phyloP scores from a whole-genome alignment of 2,113 vertebrate species.

The Crotalus viridis region DNA sequence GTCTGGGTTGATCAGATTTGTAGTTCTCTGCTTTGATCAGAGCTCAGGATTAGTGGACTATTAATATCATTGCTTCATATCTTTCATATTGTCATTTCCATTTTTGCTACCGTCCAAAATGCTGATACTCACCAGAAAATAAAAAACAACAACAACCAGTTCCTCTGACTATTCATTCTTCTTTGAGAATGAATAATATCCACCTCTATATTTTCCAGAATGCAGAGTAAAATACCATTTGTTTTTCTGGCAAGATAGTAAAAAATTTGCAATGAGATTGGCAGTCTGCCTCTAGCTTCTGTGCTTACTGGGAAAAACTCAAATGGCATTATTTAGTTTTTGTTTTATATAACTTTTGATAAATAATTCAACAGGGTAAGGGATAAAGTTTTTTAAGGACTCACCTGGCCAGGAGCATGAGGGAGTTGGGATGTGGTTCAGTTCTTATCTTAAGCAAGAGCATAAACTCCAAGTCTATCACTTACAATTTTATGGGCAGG shows the following conservation, averaged over 20 bases:
- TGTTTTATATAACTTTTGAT: slow-evolving; percentile 76
- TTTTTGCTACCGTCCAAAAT: not conserved
- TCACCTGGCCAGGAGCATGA: slow-evolving; percentile 37
- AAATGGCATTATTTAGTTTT: slow-evolving; percentile 84
- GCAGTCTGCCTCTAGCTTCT: slow-evolving; percentile 54
- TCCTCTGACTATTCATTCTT: slow-evolving; percentile 12
- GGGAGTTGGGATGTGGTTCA: slow-evolving; percentile 55
- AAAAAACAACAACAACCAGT: not conserved
- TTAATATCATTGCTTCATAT: not conserved
- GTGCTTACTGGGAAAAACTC: slow-evolving; percentile 64
- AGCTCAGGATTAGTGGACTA: not conserved
- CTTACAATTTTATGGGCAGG: not conserved
- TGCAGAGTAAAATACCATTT: slow-evolving; percentile 33
- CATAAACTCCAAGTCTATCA: slow-evolving; percentile 32
- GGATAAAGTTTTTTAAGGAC: slow-evolving; percentile 59
- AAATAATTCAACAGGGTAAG: slow-evolving; percentile 68
- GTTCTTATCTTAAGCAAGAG: slow-evolving; percentile 59
- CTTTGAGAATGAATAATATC: not conserved
- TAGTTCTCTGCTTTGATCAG: not conserved
- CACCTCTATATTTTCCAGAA: slow-evolving; percentile 16
- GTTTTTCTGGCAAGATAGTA: slow-evolving; percentile 40
- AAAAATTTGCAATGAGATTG: slow-evolving; percentile 51
- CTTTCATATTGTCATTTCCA: not conserved
- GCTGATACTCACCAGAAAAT: not conserved
- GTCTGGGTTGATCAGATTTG: not conserved